Evolutionary conservation across 2,888 invertebrate species (phyloP).

Genomic region (Adelphocoris suturalis): DNA sequence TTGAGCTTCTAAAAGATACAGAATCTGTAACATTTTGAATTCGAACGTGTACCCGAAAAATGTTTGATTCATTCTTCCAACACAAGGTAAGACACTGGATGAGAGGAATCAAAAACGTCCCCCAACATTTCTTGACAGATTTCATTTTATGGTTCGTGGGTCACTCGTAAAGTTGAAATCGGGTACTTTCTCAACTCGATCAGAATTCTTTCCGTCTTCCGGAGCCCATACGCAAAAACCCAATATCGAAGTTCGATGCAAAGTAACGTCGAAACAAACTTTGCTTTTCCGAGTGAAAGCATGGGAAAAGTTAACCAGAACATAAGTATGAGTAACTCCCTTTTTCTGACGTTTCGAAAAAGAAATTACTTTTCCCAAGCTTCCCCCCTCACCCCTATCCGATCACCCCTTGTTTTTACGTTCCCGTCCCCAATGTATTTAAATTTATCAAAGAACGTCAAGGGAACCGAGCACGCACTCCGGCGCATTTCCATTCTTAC

Average conservation of each 20-base stretch:
- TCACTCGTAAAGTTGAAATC: background rate
- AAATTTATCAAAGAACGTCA: conserved; percentile 42
- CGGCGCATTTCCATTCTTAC: conserved; percentile 52
- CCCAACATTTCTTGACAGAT: background rate
- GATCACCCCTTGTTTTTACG: conserved; percentile 2
- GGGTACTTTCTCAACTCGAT: background rate
- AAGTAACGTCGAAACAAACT: conserved; percentile 23
- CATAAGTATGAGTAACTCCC: conserved; percentile 51
- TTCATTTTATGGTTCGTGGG: conserved; percentile 12
- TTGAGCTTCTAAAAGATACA: too few relatives aligned
- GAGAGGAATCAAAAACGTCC: too few relatives aligned
- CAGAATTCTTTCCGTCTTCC: conserved; percentile 4
- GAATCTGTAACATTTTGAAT: too few relatives aligned
- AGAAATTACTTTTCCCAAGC: background rate
- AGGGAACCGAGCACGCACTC: conserved; percentile 24
- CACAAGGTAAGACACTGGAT: too few relatives aligned
- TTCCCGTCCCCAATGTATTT: conserved; percentile 22
- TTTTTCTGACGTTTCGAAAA: conserved; percentile 40
- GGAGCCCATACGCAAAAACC: conserved; percentile 1
- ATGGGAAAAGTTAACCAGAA: conserved; percentile 47
- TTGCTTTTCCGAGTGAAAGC: background rate
- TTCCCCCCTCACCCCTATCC: background rate
- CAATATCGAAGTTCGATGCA: conserved; percentile 27
- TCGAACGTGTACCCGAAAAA: too few relatives aligned
- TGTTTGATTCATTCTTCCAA: too few relatives aligned